Base-by-base conservation (phyloP, 2,113 vertebrate genomes). In the Nymphicus hollandicus region DNA sequence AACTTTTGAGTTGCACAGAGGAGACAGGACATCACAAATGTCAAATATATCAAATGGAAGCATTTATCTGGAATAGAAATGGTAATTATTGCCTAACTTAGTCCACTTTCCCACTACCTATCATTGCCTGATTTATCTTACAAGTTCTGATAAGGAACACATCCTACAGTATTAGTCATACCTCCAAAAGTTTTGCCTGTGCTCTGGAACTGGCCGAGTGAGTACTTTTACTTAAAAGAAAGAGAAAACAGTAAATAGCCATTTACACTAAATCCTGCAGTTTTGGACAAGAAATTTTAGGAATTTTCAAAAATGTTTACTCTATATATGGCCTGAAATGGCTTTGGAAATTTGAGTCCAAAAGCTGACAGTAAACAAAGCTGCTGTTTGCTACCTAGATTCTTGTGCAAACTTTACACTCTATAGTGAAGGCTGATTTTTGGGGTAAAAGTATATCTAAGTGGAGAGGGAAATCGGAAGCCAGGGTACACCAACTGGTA, bases 241-340 rank as follows among this genome's bases (percentile, higher is more conserved):
- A 56, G 5, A 13, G 33, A n/a, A 44, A 72, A 13, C 5, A 39
- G 5, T 14, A 53, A 83, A 12, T 3, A 1, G 4, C 2, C 6
- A 27, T 77, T 50, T 69, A 71, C 7, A 49, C 9, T 39, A 50
- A 68, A 43, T 31, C 17, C 25, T 72, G 4, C 7, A 18, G 24
- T 49, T 77, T 46, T 83, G 17, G 18, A 81, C 28, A 12, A 65
- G 9, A 76, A 81, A 47, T 43, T 50, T 61, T 50, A 55, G 17
- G 31, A 65, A 14, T 55, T 82, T 69, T 56, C 3, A 71, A 79
- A 94, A 79, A 47, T 35, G 1, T 61, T 78, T 47, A 27, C 6
- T 11, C 8, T 49, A 27, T 13, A 16, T 15, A 50, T 13, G 13
- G 23, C n/a, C 43, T 33, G 11, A 90, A 79, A 83, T 16, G 4